These are phyloP conservation scores for Nematostella vectensis DNA, from an alignment of 92 coral and sea anemone species.

Conservation along the genomic window DNA sequence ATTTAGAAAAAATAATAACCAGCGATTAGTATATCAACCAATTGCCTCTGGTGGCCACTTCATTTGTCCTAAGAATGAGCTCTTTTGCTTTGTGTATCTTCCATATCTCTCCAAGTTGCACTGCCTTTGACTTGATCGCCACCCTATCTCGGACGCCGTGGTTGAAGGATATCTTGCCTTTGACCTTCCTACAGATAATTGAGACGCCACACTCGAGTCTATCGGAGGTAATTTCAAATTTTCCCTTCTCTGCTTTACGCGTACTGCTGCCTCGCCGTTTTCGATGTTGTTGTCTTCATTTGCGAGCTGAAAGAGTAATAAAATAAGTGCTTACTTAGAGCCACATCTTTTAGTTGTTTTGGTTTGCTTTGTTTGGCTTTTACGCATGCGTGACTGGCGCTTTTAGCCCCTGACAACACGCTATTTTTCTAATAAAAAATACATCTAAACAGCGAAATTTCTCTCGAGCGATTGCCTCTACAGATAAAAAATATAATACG, in stretches of 20 bases:
- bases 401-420: no score
- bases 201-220: conserved; percentile 80
- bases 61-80: conserved; percentile 75
- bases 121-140: conserved; percentile 89
- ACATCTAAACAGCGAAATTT: no score
- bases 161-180: conserved; percentile 67
- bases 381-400: no score
- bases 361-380: no score
- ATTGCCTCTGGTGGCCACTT: conserved; percentile 98
- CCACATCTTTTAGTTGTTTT: no score
- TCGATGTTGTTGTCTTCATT: conserved; percentile 70
- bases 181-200: conserved; percentile 83
- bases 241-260: conserved; percentile 90
- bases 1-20: not conserved
- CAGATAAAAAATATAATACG: no score
- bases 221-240: conserved; percentile 94
- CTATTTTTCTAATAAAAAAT: no score
- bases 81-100: conserved; percentile 67
- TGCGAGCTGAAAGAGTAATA: conserved; percentile 49
- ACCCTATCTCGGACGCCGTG: conserved; percentile 80
- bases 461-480: no score
- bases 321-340: not conserved
- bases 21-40: conserved; percentile 25
- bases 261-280: conserved; percentile 85
- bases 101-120: conserved; percentile 93